Evolutionary conservation across 2,113 vertebrate species (phyloP).

Genomic region (Rhizomys pruinosus): DNA sequence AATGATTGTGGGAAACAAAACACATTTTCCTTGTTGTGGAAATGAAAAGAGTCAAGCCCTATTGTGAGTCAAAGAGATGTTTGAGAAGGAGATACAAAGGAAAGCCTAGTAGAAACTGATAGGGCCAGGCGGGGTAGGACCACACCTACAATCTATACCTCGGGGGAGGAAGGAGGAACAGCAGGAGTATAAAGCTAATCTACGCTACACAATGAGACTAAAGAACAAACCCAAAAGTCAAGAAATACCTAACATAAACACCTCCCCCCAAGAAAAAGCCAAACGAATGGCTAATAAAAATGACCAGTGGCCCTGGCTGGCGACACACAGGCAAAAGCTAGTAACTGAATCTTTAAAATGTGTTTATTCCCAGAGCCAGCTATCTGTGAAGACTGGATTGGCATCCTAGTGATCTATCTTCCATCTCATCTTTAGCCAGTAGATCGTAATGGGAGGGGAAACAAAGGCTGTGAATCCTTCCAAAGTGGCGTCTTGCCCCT

Average conservation of each 20-base stretch:
- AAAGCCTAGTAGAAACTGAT: background rate
- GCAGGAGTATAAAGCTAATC: too few relatives aligned
- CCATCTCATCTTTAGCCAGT: background rate
- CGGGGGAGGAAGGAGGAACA: background rate
- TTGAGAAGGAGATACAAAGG: background rate
- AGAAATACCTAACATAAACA: too few relatives aligned
- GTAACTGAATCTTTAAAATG: background rate
- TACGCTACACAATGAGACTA: too few relatives aligned
- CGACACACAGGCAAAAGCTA: background rate
- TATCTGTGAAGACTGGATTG: background rate
- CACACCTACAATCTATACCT: background rate
- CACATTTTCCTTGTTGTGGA: slow-evolving; percentile 17
- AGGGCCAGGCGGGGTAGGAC: background rate
- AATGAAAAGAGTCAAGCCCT: background rate
- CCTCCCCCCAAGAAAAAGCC: background rate
- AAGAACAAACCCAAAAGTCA: background rate
- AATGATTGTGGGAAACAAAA: background rate
- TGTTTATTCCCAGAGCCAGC: background rate
- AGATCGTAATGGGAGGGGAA: background rate
- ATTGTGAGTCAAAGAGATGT: background rate
- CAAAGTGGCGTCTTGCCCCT: background rate
- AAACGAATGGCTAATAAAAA: background rate
- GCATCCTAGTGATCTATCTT: background rate
- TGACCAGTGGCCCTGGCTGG: background rate
- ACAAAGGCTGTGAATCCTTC: background rate